A percentile compares a stretch with the other conserved stretches of the same genome.
phyloP scores from a whole-genome alignment of 2,888 invertebrate genomes.

The Pammene fasciana region DNA sequence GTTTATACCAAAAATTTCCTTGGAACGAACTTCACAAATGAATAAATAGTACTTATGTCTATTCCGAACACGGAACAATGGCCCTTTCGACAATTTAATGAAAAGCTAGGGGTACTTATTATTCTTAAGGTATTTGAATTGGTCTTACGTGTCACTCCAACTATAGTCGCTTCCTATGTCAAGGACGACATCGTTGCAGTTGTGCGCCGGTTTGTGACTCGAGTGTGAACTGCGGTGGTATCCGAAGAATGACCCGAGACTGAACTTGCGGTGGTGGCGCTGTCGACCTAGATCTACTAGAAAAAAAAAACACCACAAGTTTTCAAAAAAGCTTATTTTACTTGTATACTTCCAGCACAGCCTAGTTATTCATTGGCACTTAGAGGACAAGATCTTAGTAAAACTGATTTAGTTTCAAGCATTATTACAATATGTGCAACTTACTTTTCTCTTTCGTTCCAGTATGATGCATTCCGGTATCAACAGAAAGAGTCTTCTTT shows the following conservation, averaged over 20 bases:
- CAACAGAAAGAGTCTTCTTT: conserved; percentile 79
- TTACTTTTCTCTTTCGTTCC: conserved; percentile 71
- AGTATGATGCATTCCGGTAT: conserved; percentile 81
- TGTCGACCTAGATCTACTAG: conserved; percentile 50
- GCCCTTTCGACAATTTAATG: no score
- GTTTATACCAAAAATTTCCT: no score
- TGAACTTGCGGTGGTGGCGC: conserved; percentile 77
- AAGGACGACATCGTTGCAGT: conserved; percentile 72
- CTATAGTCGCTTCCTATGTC: conserved; percentile 78
- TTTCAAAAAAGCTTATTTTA: neutral
- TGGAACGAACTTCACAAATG: no score
- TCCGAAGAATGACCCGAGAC: conserved; percentile 77
- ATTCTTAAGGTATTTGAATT: neutral
- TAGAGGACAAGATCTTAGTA: neutral
- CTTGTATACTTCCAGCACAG: no score
- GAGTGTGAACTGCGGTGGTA: conserved; percentile 60
- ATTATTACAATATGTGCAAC: conserved; percentile 42
- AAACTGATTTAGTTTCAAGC: neutral
- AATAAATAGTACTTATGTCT: no score
- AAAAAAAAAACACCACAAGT: neutral
- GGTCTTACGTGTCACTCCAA: conserved; percentile 74
- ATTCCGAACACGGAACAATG: no score
- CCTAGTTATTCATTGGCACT: no score
- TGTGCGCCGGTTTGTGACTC: conserved; percentile 58
- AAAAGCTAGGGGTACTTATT: no score